These are phyloP conservation scores for Lepidothrix coronata DNA, from an alignment of 2,113 vertebrate species.

Conservation along the genomic window DNA sequence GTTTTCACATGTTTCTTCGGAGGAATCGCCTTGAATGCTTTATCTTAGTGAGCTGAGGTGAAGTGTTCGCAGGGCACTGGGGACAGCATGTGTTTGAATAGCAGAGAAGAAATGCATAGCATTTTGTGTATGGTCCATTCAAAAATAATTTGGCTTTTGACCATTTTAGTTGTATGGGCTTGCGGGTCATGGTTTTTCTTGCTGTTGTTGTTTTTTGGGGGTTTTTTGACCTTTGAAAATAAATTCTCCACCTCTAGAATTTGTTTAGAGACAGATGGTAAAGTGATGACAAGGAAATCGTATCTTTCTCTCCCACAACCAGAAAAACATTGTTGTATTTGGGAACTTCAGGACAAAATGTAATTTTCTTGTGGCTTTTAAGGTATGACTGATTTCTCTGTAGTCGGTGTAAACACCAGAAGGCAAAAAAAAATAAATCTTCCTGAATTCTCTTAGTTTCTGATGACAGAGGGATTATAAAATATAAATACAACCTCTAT, in stretches of 20 bases:
- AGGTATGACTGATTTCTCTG: neutral
- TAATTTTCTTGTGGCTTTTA: neutral
- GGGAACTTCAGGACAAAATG: neutral
- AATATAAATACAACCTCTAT: neutral
- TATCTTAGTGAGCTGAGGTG: neutral
- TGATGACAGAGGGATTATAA: neutral
- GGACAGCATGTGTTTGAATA: accelerated
- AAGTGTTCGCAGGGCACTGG: neutral
- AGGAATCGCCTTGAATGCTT: neutral
- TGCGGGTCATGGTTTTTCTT: neutral
- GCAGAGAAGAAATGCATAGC: neutral
- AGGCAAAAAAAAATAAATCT: neutral
- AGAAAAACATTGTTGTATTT: neutral
- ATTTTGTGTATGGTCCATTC: neutral
- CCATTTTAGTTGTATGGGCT: neutral
- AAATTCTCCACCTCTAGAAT: neutral
- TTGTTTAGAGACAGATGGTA: neutral
- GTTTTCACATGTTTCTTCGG: neutral
- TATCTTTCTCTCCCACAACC: neutral
- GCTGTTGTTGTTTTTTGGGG: neutral
- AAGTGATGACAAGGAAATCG: neutral
- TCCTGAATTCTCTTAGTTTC: neutral
- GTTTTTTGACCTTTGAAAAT: neutral
- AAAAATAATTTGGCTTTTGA: neutral
- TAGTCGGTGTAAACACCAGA: neutral